Percentiles rank a stretch among this genome's conserved stretches.
Conservation (phyloP, 2,888 invertebrate genomes). For the Acanthosepion lycidas region DNA sequence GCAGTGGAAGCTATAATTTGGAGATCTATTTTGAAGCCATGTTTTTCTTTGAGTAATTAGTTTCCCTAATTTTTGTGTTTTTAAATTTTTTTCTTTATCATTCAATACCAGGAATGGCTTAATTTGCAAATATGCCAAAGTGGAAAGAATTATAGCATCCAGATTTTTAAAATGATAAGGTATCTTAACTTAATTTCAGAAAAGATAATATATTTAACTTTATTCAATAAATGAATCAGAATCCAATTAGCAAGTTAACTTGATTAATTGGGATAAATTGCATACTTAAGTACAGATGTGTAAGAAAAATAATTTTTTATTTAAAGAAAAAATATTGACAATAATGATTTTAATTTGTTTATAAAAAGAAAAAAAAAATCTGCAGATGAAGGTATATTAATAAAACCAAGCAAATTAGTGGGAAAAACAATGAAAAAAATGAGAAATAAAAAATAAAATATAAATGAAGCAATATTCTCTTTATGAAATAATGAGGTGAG, state of each 20-base stretch:
- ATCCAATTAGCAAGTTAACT: slow-evolving; percentile 20
- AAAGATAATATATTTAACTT: slow-evolving; percentile 33
- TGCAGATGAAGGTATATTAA: not conserved
- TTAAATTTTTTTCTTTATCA: not conserved
- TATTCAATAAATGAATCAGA: slow-evolving; percentile 33
- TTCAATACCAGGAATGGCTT: not conserved
- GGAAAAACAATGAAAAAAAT: not conserved
- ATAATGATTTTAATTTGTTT: slow-evolving; percentile 33
- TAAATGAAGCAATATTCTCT: not conserved
- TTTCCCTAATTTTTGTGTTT: not conserved
- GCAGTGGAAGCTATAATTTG: not conserved
- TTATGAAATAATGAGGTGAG: slow-evolving; percentile 33
- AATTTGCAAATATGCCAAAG: not conserved
- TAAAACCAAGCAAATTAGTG: not conserved
- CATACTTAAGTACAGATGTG: slow-evolving; percentile 8
- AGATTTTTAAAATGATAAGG: not conserved
- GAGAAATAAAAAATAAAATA: not conserved
- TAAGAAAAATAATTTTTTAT: slow-evolving; percentile 22
- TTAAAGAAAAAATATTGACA: slow-evolving; percentile 8
- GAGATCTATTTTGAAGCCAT: slow-evolving; percentile 4
- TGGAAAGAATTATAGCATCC: not conserved
- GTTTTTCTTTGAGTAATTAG: slow-evolving; percentile 33
- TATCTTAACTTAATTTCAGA: not conserved
- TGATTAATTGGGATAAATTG: slow-evolving; percentile 1
- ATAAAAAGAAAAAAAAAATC: slow-evolving; percentile 2